A percentile compares a stretch with the other conserved stretches of the same genome.
Evolutionary conservation across 2,797 vertebrate genomes (phyloP).

Genomic region (Tragopan temminckii): DNA sequence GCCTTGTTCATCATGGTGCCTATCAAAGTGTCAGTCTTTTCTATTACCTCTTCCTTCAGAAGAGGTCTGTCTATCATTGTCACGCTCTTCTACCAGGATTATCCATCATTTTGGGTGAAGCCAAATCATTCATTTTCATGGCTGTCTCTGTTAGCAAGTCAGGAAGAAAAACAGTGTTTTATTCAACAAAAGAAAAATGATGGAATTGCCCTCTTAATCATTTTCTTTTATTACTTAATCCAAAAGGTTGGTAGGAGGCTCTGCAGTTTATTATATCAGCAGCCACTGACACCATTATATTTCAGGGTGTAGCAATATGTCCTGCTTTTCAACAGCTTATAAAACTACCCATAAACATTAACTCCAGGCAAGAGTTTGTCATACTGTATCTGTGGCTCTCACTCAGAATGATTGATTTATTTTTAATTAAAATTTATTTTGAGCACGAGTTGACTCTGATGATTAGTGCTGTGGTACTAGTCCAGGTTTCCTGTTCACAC

Average conservation of each 20-base stretch:
- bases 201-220: conserved; percentile 60
- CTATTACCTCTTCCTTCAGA: conserved; percentile 60
- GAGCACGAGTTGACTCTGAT: not conserved
- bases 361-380: conserved; percentile 52
- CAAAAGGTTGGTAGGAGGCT: conserved; percentile 47
- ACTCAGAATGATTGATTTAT: not conserved
- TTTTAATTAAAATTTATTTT: conserved; percentile 9
- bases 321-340: conserved; percentile 58
- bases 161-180: not conserved
- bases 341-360: conserved; percentile 62
- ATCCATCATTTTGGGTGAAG: conserved; percentile 67
- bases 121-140: conserved; percentile 65
- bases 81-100: conserved; percentile 51
- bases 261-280: conserved; percentile 39
- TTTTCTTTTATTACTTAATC: conserved; percentile 72
- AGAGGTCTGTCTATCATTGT: conserved; percentile 66
- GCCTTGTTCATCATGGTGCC: conserved; percentile 63
- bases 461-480: not conserved
- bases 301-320: conserved; percentile 46
- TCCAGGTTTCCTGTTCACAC: not conserved
- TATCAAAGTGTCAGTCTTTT: conserved; percentile 67
- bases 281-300: conserved; percentile 19
- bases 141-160: conserved; percentile 6
- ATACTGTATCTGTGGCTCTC: not conserved
- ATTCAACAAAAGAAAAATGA: conserved; percentile 57